Conservation (phyloP, 1,140 invertebrate genomes). For the Diuraphis noxia region DNA sequence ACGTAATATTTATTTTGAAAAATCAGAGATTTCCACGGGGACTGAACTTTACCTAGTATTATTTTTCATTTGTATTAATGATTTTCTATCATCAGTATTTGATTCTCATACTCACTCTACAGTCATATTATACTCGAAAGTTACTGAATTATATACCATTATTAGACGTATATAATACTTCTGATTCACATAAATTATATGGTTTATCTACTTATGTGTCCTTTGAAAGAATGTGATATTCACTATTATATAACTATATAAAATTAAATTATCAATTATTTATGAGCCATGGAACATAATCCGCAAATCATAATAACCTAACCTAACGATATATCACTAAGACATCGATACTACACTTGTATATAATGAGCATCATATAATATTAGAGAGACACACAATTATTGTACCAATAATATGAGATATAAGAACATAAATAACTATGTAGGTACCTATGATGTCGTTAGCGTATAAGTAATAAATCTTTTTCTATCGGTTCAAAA, state of each 20-base stretch:
- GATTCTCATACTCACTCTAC: neutral
- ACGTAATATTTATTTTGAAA: conserved; percentile 13
- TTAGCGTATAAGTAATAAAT: neutral
- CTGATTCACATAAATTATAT: neutral
- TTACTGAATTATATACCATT: neutral
- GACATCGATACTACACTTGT: neutral
- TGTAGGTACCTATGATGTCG: neutral
- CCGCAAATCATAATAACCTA: neutral
- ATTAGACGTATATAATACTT: neutral
- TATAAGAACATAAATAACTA: neutral
- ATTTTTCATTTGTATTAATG: conserved; percentile 20
- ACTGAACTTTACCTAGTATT: neutral
- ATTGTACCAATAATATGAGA: neutral
- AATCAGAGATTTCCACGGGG: neutral
- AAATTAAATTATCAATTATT: neutral
- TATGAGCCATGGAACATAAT: neutral
- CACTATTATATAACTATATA: too few species aligned
- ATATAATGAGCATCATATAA: neutral
- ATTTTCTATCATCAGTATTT: neutral
- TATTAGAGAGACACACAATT: too few species aligned
- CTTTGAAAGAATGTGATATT: neutral
- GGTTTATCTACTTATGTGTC: neutral
- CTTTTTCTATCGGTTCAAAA: neutral
- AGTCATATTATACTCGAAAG: neutral
- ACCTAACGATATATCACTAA: neutral